These are phyloP conservation scores for Orius insidiosus DNA, from an alignment of 1,140 invertebrate species.

Conservation along the genomic window DNA sequence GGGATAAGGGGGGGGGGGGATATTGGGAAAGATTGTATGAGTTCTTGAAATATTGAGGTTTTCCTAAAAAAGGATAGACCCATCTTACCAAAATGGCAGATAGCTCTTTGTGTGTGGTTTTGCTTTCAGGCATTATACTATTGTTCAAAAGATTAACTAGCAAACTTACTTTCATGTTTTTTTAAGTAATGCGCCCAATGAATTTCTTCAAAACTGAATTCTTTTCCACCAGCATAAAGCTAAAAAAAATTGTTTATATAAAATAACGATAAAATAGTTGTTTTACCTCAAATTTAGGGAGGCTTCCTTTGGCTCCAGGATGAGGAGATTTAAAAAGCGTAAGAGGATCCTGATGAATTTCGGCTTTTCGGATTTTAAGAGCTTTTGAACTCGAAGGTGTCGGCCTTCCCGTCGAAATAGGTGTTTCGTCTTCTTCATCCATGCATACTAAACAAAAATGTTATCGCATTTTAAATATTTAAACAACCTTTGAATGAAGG, in stretches of 20 bases:
- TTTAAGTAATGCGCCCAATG: slow-evolving; percentile 23
- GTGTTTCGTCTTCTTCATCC: slow-evolving; percentile 3
- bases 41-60: too few relatives aligned
- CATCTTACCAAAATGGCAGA: too few relatives aligned
- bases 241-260: slow-evolving; percentile 12
- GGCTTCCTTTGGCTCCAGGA: slow-evolving; percentile 3
- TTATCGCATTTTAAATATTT: background rate
- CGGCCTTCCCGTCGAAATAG: background rate
- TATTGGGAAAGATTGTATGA: too few relatives aligned
- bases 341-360: background rate
- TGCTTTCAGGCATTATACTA: too few relatives aligned
- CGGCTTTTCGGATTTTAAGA: slow-evolving; percentile 3
- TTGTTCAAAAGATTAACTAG: too few relatives aligned
- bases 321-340: slow-evolving; percentile 8
- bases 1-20: too few relatives aligned
- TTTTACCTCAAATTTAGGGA: slow-evolving; percentile 14
- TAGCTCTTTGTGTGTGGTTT: too few relatives aligned
- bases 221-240: slow-evolving; percentile 30
- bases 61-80: too few relatives aligned
- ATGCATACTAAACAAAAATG: background rate
- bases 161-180: background rate
- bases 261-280: background rate
- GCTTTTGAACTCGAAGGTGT: slow-evolving; percentile 6
- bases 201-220: slow-evolving; percentile 37
- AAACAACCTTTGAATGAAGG: slow-evolving; percentile 19